Evolutionary conservation across 2,113 vertebrate genomes (phyloP).

Genomic region (Pollimyrus isidori): DNA sequence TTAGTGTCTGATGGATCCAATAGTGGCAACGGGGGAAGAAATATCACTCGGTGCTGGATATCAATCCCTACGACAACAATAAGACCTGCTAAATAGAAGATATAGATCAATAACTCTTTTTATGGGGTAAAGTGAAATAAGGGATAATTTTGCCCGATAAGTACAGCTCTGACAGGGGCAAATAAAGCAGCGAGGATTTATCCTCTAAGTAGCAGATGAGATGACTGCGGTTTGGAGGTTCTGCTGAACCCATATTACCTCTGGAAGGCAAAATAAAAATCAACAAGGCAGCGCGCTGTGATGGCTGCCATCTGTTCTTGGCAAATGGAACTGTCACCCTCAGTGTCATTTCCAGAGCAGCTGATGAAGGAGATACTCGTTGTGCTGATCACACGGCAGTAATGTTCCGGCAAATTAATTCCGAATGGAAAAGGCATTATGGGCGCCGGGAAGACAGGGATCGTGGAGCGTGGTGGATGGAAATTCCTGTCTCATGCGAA

Average conservation of each 20-base stretch:
- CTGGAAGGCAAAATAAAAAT: conserved; percentile 73
- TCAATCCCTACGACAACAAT: conserved; percentile 53
- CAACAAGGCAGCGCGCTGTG: conserved; percentile 60
- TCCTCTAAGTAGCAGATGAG: conserved; percentile 56
- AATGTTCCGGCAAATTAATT: conserved; percentile 68
- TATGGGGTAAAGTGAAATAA: conserved; percentile 40
- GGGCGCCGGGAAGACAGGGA: conserved; percentile 53
- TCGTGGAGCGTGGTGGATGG: conserved; percentile 42
- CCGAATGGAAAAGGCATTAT: conserved; percentile 38
- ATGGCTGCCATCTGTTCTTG: conserved; percentile 86
- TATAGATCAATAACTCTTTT: conserved; percentile 62
- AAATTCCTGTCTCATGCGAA: neutral
- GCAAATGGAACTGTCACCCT: conserved; percentile 98
- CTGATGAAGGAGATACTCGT: conserved; percentile 88
- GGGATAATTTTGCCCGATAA: conserved; percentile 51
- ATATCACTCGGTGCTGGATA: conserved; percentile 49
- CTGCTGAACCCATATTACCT: conserved; percentile 60
- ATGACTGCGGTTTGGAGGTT: conserved; percentile 47
- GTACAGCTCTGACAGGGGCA: conserved; percentile 59
- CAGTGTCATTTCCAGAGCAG: conserved; percentile 78
- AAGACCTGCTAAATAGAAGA: conserved; percentile 54
- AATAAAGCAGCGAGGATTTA: conserved; percentile 61
- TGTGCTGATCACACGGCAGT: conserved; percentile 65
- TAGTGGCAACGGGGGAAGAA: conserved; percentile 44
- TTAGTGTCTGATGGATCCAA: conserved; percentile 54